Evolutionary conservation across 2,797 vertebrate genomes (phyloP).

Genomic region (Aquila chrysaetos): DNA sequence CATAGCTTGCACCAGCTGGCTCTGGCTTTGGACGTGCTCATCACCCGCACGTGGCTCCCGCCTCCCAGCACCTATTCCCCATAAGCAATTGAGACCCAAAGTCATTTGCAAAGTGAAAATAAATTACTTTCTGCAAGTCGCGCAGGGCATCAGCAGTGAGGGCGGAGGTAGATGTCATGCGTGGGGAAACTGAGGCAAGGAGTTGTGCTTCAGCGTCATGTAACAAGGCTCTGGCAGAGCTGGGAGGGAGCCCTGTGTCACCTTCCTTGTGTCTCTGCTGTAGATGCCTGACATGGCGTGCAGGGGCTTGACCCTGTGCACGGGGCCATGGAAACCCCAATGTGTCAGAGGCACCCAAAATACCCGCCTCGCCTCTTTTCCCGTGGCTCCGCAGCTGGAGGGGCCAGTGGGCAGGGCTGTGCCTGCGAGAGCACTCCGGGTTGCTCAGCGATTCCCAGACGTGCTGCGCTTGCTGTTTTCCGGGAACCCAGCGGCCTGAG

Average conservation of each 20-base stretch:
- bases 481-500: constrained; percentile 40
- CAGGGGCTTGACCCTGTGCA: neutral
- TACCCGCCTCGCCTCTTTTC: neutral
- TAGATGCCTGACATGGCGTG: rapidly evolving
- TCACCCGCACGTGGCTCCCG: neutral
- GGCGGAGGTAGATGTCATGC: neutral
- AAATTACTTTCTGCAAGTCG: neutral
- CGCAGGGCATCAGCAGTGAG: rapidly evolving
- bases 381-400: rapidly evolving
- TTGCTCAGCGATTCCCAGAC: constrained; percentile 46
- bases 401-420: neutral
- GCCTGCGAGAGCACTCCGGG: rapidly evolving
- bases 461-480: constrained; percentile 45
- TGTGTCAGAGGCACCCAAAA: neutral
- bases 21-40: neutral
- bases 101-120: neutral
- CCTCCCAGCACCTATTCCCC: neutral
- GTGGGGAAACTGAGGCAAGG: neutral
- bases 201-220: neutral
- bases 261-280: neutral
- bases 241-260: neutral
- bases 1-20: rapidly evolving
- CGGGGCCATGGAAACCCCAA: rapidly evolving
- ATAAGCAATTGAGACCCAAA: neutral
- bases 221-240: neutral